Percentiles rank a stretch among this genome's conserved stretches.
Evolutionary conservation across 2,113 vertebrate genomes (phyloP).

Genomic region (Erythrolamprus reginae): DNA sequence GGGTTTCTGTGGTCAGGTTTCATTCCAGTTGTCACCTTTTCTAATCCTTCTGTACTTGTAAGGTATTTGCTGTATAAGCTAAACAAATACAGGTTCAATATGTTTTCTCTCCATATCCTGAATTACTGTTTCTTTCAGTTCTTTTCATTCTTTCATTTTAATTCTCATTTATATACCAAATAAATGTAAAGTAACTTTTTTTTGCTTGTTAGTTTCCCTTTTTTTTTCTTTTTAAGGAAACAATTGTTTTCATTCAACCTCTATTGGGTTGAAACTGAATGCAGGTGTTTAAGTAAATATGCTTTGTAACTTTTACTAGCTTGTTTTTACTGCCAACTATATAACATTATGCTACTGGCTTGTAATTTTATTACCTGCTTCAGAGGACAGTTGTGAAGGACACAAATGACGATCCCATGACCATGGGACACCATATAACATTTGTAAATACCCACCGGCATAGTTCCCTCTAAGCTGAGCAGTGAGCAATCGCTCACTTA

Average conservation of each 20-base stretch:
- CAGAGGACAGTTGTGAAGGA: neutral
- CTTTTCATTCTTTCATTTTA: neutral
- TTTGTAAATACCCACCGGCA: neutral
- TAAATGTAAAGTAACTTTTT: neutral
- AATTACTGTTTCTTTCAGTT: neutral
- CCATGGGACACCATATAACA: neutral
- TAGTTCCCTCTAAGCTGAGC: too few relatives aligned
- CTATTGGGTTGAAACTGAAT: neutral
- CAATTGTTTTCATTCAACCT: neutral
- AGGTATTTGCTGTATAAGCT: neutral
- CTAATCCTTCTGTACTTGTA: neutral
- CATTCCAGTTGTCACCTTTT: neutral
- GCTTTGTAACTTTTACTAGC: neutral
- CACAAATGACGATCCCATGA: neutral
- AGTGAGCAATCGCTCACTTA: too few relatives aligned
- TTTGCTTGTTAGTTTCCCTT: neutral
- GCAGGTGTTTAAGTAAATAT: neutral
- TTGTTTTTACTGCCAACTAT: neutral
- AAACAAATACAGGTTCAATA: neutral
- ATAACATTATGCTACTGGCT: neutral
- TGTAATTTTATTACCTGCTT: neutral
- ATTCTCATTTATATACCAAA: neutral
- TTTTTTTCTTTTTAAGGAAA: neutral
- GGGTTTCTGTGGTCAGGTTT: neutral
- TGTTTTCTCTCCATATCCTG: neutral